These are phyloP conservation scores for Aldabrachelys gigantea DNA, from an alignment of 2,113 vertebrate genomes.

Conservation along the genomic window DNA sequence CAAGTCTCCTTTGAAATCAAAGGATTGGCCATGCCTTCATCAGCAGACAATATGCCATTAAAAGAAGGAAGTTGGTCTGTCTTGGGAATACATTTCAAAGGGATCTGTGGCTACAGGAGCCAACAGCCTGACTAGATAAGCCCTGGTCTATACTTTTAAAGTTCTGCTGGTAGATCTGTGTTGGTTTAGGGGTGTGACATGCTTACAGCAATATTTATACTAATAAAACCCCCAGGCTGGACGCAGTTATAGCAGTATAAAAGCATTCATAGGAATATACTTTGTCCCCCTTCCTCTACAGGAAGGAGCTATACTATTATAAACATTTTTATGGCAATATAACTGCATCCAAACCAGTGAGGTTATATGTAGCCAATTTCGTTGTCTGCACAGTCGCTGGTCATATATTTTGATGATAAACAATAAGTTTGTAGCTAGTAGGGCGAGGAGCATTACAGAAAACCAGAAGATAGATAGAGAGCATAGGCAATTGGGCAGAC, in stretches of 20 bases:
- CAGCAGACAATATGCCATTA: not conserved
- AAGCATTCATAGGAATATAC: not conserved
- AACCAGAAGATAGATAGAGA: not conserved
- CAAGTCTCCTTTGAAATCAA: not conserved
- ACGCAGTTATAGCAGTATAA: not conserved
- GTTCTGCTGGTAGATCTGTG: not conserved
- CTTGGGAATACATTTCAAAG: not conserved
- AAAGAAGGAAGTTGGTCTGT: not conserved
- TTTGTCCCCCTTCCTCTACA: not conserved
- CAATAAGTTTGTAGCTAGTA: not conserved
- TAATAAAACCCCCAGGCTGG: not conserved
- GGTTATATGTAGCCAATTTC: not conserved
- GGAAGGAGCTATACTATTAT: not conserved
- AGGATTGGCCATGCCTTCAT: not conserved
- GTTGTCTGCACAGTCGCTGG: not conserved
- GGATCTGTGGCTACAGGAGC: not conserved
- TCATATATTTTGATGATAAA: not conserved
- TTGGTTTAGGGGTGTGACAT: not conserved
- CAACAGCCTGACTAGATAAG: not conserved
- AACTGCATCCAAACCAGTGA: not conserved
- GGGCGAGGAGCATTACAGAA: not conserved
- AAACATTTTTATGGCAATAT: not conserved
- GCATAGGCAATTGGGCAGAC: too few relatives aligned
- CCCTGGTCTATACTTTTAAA: not conserved
- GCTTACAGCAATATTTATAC: not conserved